Evolutionary conservation across 1,140 invertebrate genomes (phyloP), one percentile per base, ranked within the genome.

Genomic region (Diachasma alloeum): DNA sequence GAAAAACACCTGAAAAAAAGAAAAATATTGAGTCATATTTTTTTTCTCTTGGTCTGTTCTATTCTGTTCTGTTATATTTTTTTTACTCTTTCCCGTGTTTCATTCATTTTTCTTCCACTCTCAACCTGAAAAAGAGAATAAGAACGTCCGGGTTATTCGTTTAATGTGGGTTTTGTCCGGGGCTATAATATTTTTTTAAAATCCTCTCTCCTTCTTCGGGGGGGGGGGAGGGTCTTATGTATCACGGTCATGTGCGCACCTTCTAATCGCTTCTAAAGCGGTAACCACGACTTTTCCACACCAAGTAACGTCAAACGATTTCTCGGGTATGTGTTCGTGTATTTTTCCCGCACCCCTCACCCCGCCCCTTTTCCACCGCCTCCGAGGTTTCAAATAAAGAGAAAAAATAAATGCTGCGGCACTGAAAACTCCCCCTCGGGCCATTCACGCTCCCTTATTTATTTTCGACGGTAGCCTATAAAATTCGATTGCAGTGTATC

Each of bases 201-300:
- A n/a, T 22, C 19, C 48, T 56, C 48, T 15, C 48, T 9, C n/a
- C 48, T 56, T 15, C 48, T 4, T n/a, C 13, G 11, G n/a, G n/a
- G n/a, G 31, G 31, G 31, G 31, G 31, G 31, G 2, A 31, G 2
- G n/a, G 48, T 63, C 59, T 63, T 63, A 63, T 63, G 59, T 63
- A 26, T 63, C 59, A 63, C 59, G 24, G 19, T 63, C 59, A 63
- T 63, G 59, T 63, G 59, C 48, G 48, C 59, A 63, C 59, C 24
- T 63, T 63, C 59, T 63, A 63, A 63, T 63, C 59, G 59, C 59
- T 63, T 63, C 11, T 26, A 63, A 63, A 63, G 24, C 59, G 59
- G 59, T 63, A 26, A 63, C 19, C 59, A 26, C 59, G 59, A 63
- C 59, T 63, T 63, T 63, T 63, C 59, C 59, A 63, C 59, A 63